Evolutionary conservation across 2,797 vertebrate species (phyloP).

Genomic region (Sebastes melanostomus): DNA sequence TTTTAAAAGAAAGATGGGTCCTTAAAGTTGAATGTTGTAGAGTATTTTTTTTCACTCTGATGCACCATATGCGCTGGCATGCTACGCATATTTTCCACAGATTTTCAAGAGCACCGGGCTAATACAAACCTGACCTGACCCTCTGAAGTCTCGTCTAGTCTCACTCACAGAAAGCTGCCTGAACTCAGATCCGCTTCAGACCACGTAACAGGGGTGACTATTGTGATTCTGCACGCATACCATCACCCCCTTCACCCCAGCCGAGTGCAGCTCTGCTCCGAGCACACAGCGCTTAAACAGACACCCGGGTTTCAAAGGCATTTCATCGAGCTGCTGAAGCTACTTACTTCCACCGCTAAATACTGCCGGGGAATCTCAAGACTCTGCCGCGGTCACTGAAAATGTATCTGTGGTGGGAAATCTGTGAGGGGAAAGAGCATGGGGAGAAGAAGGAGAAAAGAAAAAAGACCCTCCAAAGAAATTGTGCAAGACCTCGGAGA

Average conservation of each 20-base stretch:
- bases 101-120: conserved; percentile 1
- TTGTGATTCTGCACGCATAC: conserved; percentile 79
- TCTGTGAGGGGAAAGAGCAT: conserved; percentile 33
- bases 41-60: not conserved
- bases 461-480: conserved; percentile 26
- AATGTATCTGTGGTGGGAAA: conserved; percentile 68
- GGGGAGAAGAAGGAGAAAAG: not conserved
- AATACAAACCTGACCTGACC: conserved; percentile 32
- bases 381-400: conserved; percentile 64
- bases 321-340: conserved; percentile 68
- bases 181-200: conserved; percentile 64
- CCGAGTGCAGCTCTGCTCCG: conserved; percentile 37
- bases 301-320: conserved; percentile 68
- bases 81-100: not conserved
- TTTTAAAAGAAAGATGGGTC: conserved; percentile 3
- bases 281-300: conserved; percentile 51
- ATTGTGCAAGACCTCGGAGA: conserved; percentile 53
- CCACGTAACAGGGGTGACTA: conserved; percentile 74
- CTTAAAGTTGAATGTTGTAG: not conserved
- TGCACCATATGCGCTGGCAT: not conserved
- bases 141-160: conserved; percentile 39
- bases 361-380: conserved; percentile 70
- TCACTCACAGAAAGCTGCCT: conserved; percentile 40
- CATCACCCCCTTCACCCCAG: conserved; percentile 54
- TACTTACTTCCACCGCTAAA: conserved; percentile 68